These are phyloP conservation scores for Saccostrea glomerata DNA, from an alignment of 1,140 invertebrate genomes.

Conservation along the genomic window DNA sequence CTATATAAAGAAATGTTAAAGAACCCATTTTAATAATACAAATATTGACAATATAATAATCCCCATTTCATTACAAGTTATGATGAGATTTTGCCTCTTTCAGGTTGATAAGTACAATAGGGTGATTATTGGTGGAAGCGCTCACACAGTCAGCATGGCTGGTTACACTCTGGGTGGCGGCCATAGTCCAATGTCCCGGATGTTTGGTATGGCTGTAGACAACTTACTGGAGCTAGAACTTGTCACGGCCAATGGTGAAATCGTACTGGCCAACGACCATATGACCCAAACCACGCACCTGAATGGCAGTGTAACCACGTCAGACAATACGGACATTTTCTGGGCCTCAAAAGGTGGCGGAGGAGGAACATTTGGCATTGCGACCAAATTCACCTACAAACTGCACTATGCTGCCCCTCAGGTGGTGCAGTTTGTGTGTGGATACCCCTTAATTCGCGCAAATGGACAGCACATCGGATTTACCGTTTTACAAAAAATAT, in stretches of 20 bases:
- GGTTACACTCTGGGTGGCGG: conserved; percentile 69
- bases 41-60: no score
- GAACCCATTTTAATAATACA: no score
- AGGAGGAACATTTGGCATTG: conserved; percentile 66
- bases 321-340: conserved; percentile 58
- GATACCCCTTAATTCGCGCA: conserved; percentile 24
- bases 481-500: conserved; percentile 48
- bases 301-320: background rate
- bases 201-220: conserved; percentile 67
- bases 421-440: conserved; percentile 9
- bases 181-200: conserved; percentile 63
- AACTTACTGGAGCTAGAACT: conserved; percentile 64
- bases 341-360: conserved; percentile 69
- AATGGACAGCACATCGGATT: conserved; percentile 22
- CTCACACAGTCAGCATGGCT: conserved; percentile 61
- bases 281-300: conserved; percentile 5
- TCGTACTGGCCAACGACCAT: conserved; percentile 24
- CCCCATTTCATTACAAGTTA: no score
- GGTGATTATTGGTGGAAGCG: conserved; percentile 62
- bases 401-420: conserved; percentile 54
- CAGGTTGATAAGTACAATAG: conserved; percentile 52
- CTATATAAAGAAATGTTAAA: no score
- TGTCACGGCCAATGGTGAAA: conserved; percentile 55
- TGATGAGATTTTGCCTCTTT: background rate
- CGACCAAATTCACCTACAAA: conserved; percentile 58